A percentile compares a stretch with the other conserved stretches of the same genome.
These are phyloP conservation scores for Apostichopus leukothele DNA, from an alignment of 53 echinoderm and acorn worm genomes.

Conservation along the genomic window DNA sequence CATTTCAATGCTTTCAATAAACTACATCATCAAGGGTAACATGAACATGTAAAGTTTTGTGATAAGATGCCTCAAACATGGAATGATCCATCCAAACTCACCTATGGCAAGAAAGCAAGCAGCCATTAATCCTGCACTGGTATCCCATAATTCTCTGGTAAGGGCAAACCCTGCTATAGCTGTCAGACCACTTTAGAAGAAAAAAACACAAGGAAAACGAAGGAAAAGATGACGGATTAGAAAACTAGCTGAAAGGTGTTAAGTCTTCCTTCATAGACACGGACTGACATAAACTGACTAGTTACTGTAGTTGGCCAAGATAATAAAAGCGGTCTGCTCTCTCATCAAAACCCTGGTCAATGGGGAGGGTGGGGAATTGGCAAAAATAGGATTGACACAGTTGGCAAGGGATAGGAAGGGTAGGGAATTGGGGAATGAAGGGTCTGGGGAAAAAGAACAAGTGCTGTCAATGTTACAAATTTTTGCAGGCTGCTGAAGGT, in stretches of 20 bases:
- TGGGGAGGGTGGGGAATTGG: too few relatives aligned
- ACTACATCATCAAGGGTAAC: slow-evolving; percentile 1
- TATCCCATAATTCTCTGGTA: slow-evolving; percentile 83
- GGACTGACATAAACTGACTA: too few relatives aligned
- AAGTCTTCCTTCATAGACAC: too few relatives aligned
- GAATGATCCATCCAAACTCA: slow-evolving; percentile 48
- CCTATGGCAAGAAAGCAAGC: slow-evolving; percentile 96
- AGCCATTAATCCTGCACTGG: slow-evolving; percentile 84
- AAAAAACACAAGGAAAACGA: neutral
- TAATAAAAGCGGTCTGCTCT: too few relatives aligned
- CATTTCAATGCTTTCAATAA: neutral
- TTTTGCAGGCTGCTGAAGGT: too few relatives aligned
- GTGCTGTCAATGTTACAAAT: too few relatives aligned
- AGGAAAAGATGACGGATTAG: neutral
- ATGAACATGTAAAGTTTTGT: slow-evolving; percentile 7
- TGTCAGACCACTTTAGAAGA: slow-evolving; percentile 73
- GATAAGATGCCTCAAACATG: neutral
- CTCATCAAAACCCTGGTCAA: too few relatives aligned
- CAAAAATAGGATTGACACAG: too few relatives aligned
- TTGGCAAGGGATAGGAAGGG: too few relatives aligned
- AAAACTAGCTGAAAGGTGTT: neutral
- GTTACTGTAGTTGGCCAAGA: too few relatives aligned
- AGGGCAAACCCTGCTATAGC: slow-evolving; percentile 86
- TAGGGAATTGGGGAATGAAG: too few relatives aligned
- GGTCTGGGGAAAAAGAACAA: too few relatives aligned